Conservation (phyloP, 2,113 vertebrate genomes). For the Vulpes vulpes region DNA sequence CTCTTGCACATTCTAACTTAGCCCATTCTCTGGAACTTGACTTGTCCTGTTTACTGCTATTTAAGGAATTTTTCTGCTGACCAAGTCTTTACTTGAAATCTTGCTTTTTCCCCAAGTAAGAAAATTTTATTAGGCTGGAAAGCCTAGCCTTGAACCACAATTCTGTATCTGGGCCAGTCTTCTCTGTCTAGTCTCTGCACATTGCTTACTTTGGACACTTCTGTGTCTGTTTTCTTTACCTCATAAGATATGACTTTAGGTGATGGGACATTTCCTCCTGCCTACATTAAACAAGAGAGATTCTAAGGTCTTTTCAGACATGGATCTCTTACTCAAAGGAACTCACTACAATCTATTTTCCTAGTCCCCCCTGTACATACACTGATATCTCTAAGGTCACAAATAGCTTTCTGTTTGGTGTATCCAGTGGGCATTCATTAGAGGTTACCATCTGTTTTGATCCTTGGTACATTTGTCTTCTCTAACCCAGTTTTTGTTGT, state of each 20-base stretch:
- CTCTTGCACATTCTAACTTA: not conserved
- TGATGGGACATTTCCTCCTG: not conserved
- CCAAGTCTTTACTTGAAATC: not conserved
- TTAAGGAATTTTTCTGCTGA: not conserved
- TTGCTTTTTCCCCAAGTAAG: not conserved
- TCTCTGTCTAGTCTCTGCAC: not conserved
- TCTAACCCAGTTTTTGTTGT: not conserved
- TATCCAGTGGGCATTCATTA: not conserved
- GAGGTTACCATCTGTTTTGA: not conserved
- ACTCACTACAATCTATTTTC: not conserved
- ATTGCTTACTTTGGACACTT: not conserved
- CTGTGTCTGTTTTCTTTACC: not conserved
- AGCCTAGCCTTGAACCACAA: not conserved
- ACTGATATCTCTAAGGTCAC: not conserved
- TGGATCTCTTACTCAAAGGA: not conserved
- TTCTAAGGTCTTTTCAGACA: not conserved
- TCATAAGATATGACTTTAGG: not conserved
- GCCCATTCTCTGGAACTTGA: not conserved
- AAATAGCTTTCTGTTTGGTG: not conserved
- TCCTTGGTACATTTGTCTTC: not conserved
- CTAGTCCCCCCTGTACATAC: not conserved
- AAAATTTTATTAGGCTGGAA: not conserved
- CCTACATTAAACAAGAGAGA: not conserved
- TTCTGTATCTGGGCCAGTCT: not conserved
- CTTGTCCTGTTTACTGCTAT: not conserved